Base-by-base conservation (phyloP, 1,140 invertebrate species). In the Euglossa dilemma region DNA sequence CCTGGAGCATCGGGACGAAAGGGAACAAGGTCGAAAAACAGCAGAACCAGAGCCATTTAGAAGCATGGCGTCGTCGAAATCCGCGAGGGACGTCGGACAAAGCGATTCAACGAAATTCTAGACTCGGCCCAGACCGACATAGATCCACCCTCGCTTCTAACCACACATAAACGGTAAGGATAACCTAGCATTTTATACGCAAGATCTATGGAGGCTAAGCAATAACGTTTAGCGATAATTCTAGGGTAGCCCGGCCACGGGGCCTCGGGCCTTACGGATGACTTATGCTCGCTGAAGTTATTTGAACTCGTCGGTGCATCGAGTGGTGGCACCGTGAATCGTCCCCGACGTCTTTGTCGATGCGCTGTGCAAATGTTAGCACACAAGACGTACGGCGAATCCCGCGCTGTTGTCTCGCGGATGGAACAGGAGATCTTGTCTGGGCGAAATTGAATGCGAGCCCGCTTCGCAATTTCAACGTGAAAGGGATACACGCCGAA, bases 181-280 rank as follows among this genome's bases (percentile, higher is more conserved):
- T 91, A 94, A 94, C 93, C 93, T 93, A 94, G 92, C 87, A 94
- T 94, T 94, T 94, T 93, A 94, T 93, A 92, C 90, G 89, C 91
- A 93, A 94, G 93, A 94, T 94, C 93, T 94, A 94, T 93, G 90
- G 93, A 93, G 92, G 92, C 93, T 94, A 94, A 92, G 93, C 92
- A 93, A 93, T 94, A 94, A 93, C 92, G 92, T 93, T 94, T 94
- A 94, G 91, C 92, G 91, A 93, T 94, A 94, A 94, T 94, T 93
- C 92, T 94, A 94, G 92, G 93, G 93, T 94, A 91, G 87, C 88
- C 89, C 76, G 23, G 43, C 75, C 84, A 83, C 59, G 80, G 76
- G 63, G 89, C 92, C 91, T 90, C 86, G 57, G 92, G 92, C 90
- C 75, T 83, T 88, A 82, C 74, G 81, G 88, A 92, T 93, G 91